Evolutionary conservation across 1,140 invertebrate species (phyloP).

Genomic region (Diplogasteroides magnus): DNA sequence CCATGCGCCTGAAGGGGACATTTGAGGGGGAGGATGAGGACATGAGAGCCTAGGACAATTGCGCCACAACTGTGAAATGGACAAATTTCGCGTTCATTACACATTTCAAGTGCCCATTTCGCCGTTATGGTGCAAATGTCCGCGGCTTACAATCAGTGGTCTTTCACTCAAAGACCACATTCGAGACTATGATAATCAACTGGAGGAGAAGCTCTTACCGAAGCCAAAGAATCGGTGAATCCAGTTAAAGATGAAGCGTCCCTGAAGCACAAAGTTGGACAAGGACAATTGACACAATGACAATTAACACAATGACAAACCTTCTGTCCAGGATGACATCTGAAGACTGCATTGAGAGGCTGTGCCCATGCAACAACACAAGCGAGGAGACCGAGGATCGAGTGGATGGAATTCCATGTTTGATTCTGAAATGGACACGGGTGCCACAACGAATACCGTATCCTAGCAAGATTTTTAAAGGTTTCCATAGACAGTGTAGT

Average conservation of each 20-base stretch:
- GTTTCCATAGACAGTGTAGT: too few species aligned
- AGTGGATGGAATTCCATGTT: slow-evolving; percentile 30
- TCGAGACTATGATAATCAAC: too few species aligned
- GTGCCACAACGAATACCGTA: neutral
- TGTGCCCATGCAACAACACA: slow-evolving; percentile 38
- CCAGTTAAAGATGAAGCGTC: slow-evolving; percentile 28
- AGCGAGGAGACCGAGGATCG: slow-evolving; percentile 34
- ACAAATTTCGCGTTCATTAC: slow-evolving; percentile 11
- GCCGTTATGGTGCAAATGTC: too few species aligned
- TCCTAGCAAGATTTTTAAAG: too few species aligned
- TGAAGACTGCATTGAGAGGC: slow-evolving; percentile 32
- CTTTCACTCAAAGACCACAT: too few species aligned
- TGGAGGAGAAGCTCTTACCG: slow-evolving; percentile 12
- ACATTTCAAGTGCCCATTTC: too few species aligned
- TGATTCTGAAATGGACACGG: slow-evolving; percentile 22
- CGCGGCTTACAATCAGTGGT: too few species aligned
- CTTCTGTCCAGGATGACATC: slow-evolving; percentile 26
- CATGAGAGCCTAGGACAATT: slow-evolving; percentile 9
- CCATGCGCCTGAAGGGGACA: neutral
- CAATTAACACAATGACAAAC: too few species aligned
- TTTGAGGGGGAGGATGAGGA: too few species aligned
- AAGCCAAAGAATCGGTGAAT: slow-evolving; percentile 33
- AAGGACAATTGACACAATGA: too few species aligned
- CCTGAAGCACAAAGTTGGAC: too few species aligned
- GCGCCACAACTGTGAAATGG: neutral